Evolutionary conservation across 2,797 vertebrate genomes (phyloP).

Genomic region (Adelosebastes latens): DNA sequence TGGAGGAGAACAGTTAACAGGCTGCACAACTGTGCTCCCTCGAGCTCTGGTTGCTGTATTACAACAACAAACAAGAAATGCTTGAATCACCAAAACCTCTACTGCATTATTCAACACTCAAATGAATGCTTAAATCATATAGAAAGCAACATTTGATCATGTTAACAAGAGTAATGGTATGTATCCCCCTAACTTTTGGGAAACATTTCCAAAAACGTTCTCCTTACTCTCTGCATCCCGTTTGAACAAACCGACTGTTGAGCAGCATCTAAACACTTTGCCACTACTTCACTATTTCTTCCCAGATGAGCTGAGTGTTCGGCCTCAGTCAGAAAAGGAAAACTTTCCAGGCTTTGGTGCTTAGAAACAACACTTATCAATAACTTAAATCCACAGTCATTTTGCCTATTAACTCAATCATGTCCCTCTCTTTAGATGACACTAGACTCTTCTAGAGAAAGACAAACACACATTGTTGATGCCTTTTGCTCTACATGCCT

Average conservation of each 20-base stretch:
- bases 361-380: neutral
- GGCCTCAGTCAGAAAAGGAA: neutral
- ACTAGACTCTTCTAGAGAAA: neutral
- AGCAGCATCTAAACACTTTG: neutral
- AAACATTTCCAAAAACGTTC: neutral
- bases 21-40: neutral
- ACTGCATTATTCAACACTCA: neutral
- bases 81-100: neutral
- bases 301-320: neutral
- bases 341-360: neutral
- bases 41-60: neutral
- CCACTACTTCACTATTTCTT: neutral
- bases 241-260: neutral
- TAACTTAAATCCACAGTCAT: neutral
- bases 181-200: neutral
- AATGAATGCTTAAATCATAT: neutral
- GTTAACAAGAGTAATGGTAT: neutral
- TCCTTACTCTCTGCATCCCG: neutral
- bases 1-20: conserved; percentile 15
- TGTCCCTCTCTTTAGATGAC: neutral
- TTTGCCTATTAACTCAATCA: neutral
- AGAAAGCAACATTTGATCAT: neutral
- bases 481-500: neutral
- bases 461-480: neutral
- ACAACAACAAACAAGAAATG: neutral